Evolutionary conservation across 2,797 vertebrate species (phyloP).

Genomic region (Danio tinwini): DNA sequence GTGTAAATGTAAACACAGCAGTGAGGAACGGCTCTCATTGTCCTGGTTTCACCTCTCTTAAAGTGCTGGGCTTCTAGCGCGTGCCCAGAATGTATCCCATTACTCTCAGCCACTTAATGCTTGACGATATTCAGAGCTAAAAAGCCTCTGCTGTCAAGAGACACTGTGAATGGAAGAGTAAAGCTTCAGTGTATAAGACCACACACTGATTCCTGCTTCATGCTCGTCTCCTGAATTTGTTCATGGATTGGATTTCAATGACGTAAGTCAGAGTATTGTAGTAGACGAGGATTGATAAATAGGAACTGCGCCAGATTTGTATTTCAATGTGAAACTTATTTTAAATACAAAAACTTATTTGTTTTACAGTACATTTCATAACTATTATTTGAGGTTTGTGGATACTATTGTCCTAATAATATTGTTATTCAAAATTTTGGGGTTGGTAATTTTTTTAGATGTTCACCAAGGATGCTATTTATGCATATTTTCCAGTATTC

Average conservation of each 20-base stretch:
- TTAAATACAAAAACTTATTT: no score
- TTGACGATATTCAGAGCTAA: constrained; percentile 54
- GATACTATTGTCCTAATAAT: not conserved
- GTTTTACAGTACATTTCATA: not conserved
- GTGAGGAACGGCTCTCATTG: constrained; percentile 54
- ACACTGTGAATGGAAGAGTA: constrained; percentile 48
- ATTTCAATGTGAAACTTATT: not conserved
- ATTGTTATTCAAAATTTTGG: not conserved
- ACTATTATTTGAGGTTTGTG: not conserved
- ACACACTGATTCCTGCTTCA: constrained; percentile 45
- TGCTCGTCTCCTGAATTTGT: constrained; percentile 31
- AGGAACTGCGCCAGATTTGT: constrained; percentile 5
- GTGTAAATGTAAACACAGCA: constrained; percentile 59
- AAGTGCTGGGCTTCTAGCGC: constrained; percentile 44
- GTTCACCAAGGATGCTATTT: not conserved
- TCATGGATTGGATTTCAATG: constrained; percentile 35
- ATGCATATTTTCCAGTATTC: no score
- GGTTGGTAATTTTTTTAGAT: not conserved
- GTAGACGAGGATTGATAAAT: not conserved
- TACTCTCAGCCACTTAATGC: constrained; percentile 61
- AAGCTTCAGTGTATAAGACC: constrained; percentile 34
- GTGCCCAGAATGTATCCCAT: constrained; percentile 57
- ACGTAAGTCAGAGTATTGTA: constrained; percentile 5
- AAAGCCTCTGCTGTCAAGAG: constrained; percentile 57
- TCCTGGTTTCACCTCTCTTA: constrained; percentile 61